Evolutionary conservation across 2,113 vertebrate species (phyloP), one percentile per base, ranked within the genome.

Genomic region (Reinhardtius hippoglossoides): DNA sequence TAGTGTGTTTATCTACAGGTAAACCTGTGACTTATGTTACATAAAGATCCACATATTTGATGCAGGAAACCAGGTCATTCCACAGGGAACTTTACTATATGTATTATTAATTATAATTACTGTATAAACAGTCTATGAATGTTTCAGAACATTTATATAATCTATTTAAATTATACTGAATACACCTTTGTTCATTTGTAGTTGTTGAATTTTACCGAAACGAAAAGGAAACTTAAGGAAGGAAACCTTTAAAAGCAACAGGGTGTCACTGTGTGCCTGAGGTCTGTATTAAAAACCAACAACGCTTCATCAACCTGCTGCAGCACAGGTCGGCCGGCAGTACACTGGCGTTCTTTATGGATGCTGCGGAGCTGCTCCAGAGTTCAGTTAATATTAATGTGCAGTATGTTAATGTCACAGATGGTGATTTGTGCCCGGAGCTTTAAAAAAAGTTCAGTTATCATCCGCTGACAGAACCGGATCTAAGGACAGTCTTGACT

Each of bases 311-410:
- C 20, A 59, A n/a, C 40, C 68, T 64, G 56, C 54, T 52, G 13
- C 66, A 75, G 55, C 65, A 27, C 55, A 58, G 77, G 64, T 75
- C 61, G 48, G 62, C 55, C 75, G 61, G 40, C 74, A 59, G n/a
- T 26, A 24, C 54, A 24, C 46, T 61, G 35, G 21, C 21, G 59
- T 40, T 65, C 61, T 61, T 76, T 68, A 67, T 71, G 42, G 44
- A 60, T 73, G 74, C 18, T 54, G 56, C 58, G 52, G 48, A 78
- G 71, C 59, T 42, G 74, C 74, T 44, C 58, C 42, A 55, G 55
- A 71, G 75, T 71, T 82, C 35, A 81, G 75, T 71, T 83, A 48
- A 83, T 88, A 73, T 87, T 82, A 80, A 78, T 80, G 37, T 86
- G 57, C 57, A 31, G 14, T 59, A 72, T 79, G 76, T 72, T 63